phyloP scores from a whole-genome alignment of 2,797 vertebrate species.

The Lithobates sylvaticus region DNA sequence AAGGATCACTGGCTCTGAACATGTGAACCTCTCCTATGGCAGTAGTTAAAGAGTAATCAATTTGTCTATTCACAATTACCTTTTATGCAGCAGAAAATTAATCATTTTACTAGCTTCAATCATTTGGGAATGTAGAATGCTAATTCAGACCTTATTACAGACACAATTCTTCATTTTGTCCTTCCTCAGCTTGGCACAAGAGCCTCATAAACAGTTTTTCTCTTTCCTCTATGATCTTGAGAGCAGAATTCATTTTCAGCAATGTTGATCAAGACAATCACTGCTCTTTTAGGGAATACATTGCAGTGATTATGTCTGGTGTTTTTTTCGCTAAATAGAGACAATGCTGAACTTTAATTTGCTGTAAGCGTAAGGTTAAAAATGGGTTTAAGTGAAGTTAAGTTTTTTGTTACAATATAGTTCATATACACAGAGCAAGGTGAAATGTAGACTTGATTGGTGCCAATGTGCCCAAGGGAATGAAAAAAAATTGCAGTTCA shows the following conservation, averaged over 20 bases:
- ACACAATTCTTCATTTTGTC: conserved; percentile 63
- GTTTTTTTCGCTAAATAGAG: conserved; percentile 27
- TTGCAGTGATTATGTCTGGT: conserved; percentile 32
- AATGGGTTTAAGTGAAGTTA: not conserved
- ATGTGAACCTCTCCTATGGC: conserved; percentile 57
- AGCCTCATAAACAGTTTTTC: conserved; percentile 63
- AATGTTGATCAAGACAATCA: conserved; percentile 47
- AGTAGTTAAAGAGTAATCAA: conserved; percentile 61
- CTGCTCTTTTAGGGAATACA: conserved; percentile 36
- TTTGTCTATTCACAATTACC: conserved; percentile 62
- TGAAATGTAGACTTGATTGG: not conserved
- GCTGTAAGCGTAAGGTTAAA: conserved; percentile 5
- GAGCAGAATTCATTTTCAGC: conserved; percentile 58
- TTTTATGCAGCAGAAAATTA: conserved; percentile 63
- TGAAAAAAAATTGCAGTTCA: not conserved
- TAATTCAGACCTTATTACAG: conserved; percentile 64
- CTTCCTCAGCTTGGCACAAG: conserved; percentile 61
- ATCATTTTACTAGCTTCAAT: conserved; percentile 64
- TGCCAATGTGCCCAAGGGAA: not conserved
- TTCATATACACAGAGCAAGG: not conserved
- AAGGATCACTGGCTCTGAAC: conserved; percentile 44
- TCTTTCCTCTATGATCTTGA: conserved; percentile 59
- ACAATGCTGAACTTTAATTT: conserved; percentile 2
- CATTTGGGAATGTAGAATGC: conserved; percentile 63
- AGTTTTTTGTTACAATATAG: not conserved